Evolutionary conservation across 2,888 invertebrate species (phyloP), one percentile per base, ranked within the genome.

Genomic region (Platyscelio sp.): DNA sequence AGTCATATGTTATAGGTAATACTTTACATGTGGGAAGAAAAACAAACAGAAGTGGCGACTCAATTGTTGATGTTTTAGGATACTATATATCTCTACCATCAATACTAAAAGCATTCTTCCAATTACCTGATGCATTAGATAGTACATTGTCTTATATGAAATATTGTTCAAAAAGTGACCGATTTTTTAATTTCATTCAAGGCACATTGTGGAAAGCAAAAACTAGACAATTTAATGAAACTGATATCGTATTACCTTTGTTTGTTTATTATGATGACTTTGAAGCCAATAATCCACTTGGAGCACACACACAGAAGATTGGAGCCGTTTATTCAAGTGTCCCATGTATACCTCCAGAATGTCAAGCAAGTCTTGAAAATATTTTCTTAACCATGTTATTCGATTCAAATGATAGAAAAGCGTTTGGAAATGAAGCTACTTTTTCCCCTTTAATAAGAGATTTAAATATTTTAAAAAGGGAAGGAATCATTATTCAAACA

Each of bases 251-350:
- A 49, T 6, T 54, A 11, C 68, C 49, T 29, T 68, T 68, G 33
- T 54, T 68, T 26, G 24, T 68, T 68, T 33, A 75, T 40, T 56
- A 65, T 38, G 65, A 75, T 20, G 65, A 75, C 40, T 49, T 75
- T 27, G 65, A 75, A 27, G 54, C 24, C 0, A 75, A 75, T 22
- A 75, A 75, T 43, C 40, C 63, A 4, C 51, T 75, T 22, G 51
- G 74, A 22, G 29, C 74, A 38, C 63, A 61, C 20, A 38, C n/a
- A 2, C 20, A 61, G 51, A 74, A 63, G 22, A 60, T 63, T 51
- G 74, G 74, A 9, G 74, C 51, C 11, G 61, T 49, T 6, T 61
- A 61, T 51, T 15, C 27, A 9, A n/a, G 24, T 38, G 40, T 63
- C 0, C 61, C 63, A 9, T 61, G 61, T 15, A 29, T 74, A 11